Evolutionary conservation across 2,113 vertebrate species (phyloP).

Genomic region (Laticauda laticaudata): DNA sequence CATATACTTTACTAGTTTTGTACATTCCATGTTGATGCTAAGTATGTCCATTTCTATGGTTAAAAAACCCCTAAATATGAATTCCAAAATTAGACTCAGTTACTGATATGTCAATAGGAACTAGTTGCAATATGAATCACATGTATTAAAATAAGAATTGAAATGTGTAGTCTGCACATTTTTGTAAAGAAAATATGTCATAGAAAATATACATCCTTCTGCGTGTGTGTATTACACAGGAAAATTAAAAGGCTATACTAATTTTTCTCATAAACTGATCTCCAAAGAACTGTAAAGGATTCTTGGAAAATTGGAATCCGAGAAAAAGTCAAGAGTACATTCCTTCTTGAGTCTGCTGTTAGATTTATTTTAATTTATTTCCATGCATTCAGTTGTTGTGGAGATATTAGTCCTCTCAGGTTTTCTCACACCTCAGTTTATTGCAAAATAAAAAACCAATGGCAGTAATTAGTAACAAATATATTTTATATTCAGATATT

Average conservation of each 20-base stretch:
- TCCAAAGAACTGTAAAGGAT: not conserved
- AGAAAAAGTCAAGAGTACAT: not conserved
- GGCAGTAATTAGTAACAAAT: constrained; percentile 16
- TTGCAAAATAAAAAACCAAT: constrained; percentile 46
- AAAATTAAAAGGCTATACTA: not conserved
- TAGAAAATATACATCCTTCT: not conserved
- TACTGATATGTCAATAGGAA: not conserved
- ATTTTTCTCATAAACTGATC: not conserved
- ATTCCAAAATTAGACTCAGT: not conserved
- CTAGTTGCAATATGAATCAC: not conserved
- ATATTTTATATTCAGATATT: constrained; percentile 34
- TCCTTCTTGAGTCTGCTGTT: constrained; percentile 41
- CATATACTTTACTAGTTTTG: not conserved
- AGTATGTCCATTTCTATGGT: not conserved
- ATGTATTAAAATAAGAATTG: not conserved
- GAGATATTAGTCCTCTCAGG: constrained; percentile 48
- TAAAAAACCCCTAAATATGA: not conserved
- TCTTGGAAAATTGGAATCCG: not conserved
- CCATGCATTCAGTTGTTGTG: constrained; percentile 52
- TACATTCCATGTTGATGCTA: not conserved
- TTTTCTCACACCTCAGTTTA: constrained; percentile 50
- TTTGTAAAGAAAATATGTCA: not conserved
- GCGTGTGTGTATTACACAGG: not conserved
- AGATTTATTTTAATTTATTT: constrained; percentile 58
- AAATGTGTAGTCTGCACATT: not conserved